Percentiles rank a stretch among this genome's conserved stretches.
phyloP scores from a whole-genome alignment of 1,140 invertebrate genomes.

The Megalopta genalis region DNA sequence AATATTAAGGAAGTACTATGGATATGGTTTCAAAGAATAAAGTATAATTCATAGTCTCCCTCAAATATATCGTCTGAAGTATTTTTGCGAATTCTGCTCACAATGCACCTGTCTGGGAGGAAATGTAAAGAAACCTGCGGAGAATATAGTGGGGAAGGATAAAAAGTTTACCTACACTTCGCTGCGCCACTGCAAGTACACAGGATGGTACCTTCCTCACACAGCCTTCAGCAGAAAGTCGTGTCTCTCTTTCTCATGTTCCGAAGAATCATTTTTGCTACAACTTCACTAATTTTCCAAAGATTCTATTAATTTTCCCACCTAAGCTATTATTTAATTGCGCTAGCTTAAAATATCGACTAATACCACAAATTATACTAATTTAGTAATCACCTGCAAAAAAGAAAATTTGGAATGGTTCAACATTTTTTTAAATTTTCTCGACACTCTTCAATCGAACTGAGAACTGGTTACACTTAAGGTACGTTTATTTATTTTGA shows the following conservation, averaged over 20 bases:
- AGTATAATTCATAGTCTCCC: neutral
- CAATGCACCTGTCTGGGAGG: neutral
- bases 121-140: neutral
- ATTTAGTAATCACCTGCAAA: no score
- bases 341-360: no score
- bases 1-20: neutral
- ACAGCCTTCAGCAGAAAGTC: neutral
- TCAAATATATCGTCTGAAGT: neutral
- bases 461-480: no score
- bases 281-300: neutral
- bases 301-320: neutral
- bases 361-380: no score
- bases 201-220: conserved; percentile 15
- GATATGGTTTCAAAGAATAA: neutral
- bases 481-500: no score
- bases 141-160: neutral
- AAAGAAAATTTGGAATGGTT: no score
- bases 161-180: conserved; percentile 3
- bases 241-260: conserved; percentile 1
- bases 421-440: no score
- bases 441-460: no score
- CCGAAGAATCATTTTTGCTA: neutral
- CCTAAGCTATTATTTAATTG: no score
- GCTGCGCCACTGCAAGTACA: neutral
- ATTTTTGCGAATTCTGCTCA: neutral